Evolutionary conservation across 2,888 invertebrate genomes (phyloP).

Genomic region (Nemotelus pantherinus): DNA sequence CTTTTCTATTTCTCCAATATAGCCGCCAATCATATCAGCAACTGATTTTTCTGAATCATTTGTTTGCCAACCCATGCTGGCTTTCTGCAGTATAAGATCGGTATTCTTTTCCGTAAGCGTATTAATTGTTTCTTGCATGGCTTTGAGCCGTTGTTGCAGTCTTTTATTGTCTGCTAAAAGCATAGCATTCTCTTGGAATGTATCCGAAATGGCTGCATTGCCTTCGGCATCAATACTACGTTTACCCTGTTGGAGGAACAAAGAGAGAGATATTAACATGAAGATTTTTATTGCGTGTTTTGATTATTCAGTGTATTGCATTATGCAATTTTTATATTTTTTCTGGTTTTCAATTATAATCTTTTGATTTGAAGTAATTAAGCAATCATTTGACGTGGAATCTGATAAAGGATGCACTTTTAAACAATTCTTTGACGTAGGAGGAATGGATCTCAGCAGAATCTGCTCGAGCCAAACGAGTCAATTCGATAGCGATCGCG

Average conservation of each 20-base stretch:
- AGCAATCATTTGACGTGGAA: no score
- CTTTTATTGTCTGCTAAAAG: constrained; percentile 88
- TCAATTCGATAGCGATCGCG: no score
- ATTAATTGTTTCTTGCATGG: constrained; percentile 93
- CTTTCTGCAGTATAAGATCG: constrained; percentile 82
- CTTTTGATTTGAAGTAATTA: no score
- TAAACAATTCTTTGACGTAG: no score
- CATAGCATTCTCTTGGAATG: constrained; percentile 95
- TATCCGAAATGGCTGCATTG: constrained; percentile 88
- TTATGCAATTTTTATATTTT: no score
- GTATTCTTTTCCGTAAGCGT: constrained; percentile 84
- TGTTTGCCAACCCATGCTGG: constrained; percentile 62
- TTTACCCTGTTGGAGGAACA: constrained; percentile 74
- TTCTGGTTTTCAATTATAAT: not conserved
- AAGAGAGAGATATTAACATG: no score
- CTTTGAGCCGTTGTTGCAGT: constrained; percentile 87
- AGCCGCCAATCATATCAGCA: constrained; percentile 79
- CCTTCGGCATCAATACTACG: constrained; percentile 88
- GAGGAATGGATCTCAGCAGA: no score
- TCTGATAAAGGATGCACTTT: no score
- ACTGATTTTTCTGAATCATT: constrained; percentile 68
- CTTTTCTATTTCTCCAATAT: constrained; percentile 91
- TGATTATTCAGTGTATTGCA: no score
- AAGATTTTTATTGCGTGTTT: no score
- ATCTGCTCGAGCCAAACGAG: no score